Conservation (phyloP, 1,140 invertebrate genomes). For the Solen grandis region DNA sequence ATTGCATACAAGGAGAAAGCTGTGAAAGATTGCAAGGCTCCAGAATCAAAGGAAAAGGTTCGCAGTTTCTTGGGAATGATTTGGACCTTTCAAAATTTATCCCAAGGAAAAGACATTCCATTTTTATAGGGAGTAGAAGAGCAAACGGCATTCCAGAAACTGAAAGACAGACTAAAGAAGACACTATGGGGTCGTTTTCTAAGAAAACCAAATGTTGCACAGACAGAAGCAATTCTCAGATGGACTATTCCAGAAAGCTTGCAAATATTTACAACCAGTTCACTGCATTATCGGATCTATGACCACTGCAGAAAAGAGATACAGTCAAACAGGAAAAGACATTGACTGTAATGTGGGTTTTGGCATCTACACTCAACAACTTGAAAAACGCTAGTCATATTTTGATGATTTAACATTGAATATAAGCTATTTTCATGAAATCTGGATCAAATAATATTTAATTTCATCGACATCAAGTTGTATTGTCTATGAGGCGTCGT, state of each 20-base stretch:
- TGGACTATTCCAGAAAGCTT: constrained; percentile 70
- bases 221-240: constrained; percentile 80
- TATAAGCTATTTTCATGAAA: no score
- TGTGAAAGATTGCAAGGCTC: constrained; percentile 55
- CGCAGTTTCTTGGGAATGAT: constrained; percentile 64
- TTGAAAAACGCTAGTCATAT: constrained; percentile 56
- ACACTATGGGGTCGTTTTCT: constrained; percentile 52
- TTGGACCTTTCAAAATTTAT: constrained; percentile 67
- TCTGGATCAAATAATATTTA: no score
- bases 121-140: constrained; percentile 60
- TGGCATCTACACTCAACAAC: no score
- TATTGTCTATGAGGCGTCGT: no score
- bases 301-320: constrained; percentile 74
- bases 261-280: constrained; percentile 64
- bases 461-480: no score
- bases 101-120: constrained; percentile 45
- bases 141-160: constrained; percentile 60
- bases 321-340: constrained; percentile 81
- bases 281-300: constrained; percentile 78
- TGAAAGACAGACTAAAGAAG: constrained; percentile 59
- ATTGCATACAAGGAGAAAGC: constrained; percentile 60
- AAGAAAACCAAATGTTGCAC: constrained; percentile 68
- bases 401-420: no score
- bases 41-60: constrained; percentile 60
- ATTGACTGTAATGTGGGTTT: constrained; percentile 54